phyloP scores from a whole-genome alignment of 1,140 invertebrate genomes.

The Maconellicoccus hirsutus region DNA sequence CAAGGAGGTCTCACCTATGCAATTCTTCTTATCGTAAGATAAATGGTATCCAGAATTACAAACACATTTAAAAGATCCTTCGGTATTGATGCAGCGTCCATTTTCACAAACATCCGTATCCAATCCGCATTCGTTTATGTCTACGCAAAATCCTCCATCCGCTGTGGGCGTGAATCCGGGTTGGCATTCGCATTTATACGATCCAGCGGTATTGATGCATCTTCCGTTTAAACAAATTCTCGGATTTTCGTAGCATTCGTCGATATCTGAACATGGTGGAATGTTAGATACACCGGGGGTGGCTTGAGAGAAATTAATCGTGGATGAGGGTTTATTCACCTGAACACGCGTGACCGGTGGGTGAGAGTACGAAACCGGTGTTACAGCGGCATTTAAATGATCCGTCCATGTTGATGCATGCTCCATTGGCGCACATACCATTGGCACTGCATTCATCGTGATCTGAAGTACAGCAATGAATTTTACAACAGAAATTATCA shows the following conservation, averaged over 20 bases:
- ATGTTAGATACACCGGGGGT: too few species aligned
- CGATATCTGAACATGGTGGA: slow-evolving; percentile 64
- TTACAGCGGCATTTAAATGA: slow-evolving; percentile 71
- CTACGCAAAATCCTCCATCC: slow-evolving; percentile 61
- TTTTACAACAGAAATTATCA: too few species aligned
- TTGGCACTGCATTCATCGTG: slow-evolving; percentile 77
- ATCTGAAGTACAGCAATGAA: slow-evolving; percentile 43
- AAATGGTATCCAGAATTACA: slow-evolving; percentile 65
- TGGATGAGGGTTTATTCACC: slow-evolving; percentile 45
- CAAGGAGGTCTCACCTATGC: slow-evolving; percentile 36
- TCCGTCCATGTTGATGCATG: slow-evolving; percentile 65
- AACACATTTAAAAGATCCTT: slow-evolving; percentile 64
- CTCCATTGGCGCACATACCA: slow-evolving; percentile 72
- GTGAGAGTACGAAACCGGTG: slow-evolving; percentile 59
- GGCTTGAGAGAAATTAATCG: too few species aligned
- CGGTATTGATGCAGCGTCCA: slow-evolving; percentile 59
- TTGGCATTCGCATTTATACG: slow-evolving; percentile 66
- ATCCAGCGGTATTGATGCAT: slow-evolving; percentile 56
- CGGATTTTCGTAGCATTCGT: slow-evolving; percentile 73
- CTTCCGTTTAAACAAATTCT: slow-evolving; percentile 64
- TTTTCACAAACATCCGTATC: slow-evolving; percentile 52
- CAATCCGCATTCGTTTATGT: slow-evolving; percentile 67
- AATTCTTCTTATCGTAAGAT: slow-evolving; percentile 42
- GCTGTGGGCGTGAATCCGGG: slow-evolving; percentile 55
- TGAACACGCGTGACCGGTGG: slow-evolving; percentile 61